Percentiles rank a stretch among this genome's conserved stretches.
Evolutionary conservation across 1,140 invertebrate species (phyloP).

Genomic region (Aphaenogaster rudis): DNA sequence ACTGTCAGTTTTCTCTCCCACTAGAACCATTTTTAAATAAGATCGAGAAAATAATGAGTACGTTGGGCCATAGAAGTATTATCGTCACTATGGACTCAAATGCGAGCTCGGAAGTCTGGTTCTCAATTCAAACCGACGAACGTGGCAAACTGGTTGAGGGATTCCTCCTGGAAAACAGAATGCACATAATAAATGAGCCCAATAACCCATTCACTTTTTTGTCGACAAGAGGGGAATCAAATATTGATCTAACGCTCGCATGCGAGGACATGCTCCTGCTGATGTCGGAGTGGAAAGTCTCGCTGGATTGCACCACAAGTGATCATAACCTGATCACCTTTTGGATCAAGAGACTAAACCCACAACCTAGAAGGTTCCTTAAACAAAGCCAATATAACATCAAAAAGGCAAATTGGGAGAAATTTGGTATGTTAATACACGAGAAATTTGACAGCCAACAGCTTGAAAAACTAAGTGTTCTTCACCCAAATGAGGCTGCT

Average conservation of each 20-base stretch:
- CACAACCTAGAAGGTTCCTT: too few species aligned
- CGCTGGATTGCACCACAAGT: too few species aligned
- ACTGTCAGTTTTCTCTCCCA: too few species aligned
- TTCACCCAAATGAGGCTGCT: background rate
- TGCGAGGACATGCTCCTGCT: background rate
- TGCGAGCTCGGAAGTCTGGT: too few species aligned
- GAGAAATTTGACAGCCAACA: background rate
- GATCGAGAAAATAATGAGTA: too few species aligned
- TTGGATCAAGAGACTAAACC: background rate
- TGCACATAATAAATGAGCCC: background rate
- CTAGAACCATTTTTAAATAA: too few species aligned
- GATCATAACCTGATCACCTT: too few species aligned
- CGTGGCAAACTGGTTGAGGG: background rate
- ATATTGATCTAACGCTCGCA: background rate
- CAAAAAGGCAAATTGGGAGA: background rate
- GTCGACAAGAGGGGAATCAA: background rate
- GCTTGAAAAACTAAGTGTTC: background rate
- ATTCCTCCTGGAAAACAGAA: background rate
- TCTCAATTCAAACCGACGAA: background rate
- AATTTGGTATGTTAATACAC: background rate
- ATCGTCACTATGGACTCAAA: too few species aligned
- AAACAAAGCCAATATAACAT: background rate
- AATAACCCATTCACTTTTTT: background rate
- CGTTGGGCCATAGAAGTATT: too few species aligned
- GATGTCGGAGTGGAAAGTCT: too few species aligned